These are phyloP conservation scores for Epizoanthus stellaris DNA, from an alignment of 92 coral and sea anemone genomes.

Conservation along the genomic window DNA sequence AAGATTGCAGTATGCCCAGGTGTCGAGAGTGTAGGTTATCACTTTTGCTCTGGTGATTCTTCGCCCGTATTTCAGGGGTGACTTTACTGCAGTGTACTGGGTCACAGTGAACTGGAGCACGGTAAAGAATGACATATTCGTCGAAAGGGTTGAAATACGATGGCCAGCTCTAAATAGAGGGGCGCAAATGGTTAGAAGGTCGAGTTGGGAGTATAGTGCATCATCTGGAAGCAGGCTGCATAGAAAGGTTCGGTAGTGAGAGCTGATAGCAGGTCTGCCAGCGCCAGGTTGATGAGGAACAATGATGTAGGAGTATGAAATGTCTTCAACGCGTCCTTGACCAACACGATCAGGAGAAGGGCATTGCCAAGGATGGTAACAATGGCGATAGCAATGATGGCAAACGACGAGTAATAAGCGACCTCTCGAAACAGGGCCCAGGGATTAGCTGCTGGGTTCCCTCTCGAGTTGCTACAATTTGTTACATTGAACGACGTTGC, in stretches of 20 bases:
- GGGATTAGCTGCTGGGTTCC: not conserved
- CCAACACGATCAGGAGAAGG: constrained; percentile 20
- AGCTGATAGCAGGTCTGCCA: constrained; percentile 40
- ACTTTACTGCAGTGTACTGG: constrained; percentile 35
- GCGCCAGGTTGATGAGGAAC: constrained; percentile 41
- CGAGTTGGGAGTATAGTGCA: constrained; percentile 1
- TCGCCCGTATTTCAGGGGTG: constrained; percentile 50
- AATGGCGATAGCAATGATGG: not conserved
- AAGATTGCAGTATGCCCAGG: constrained; percentile 11
- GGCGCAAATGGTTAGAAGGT: not conserved
- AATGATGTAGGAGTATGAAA: constrained; percentile 44
- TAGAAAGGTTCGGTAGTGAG: constrained; percentile 25
- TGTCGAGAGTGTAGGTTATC: not conserved
- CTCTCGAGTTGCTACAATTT: not conserved
- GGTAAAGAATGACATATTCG: constrained; percentile 31
- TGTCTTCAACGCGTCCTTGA: constrained; percentile 41
- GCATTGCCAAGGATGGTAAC: constrained; percentile 20
- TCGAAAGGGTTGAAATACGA: not conserved
- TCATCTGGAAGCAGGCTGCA: constrained; percentile 34
- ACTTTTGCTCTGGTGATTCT: constrained; percentile 33
- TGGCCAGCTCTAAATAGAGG: not conserved
- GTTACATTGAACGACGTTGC: too few relatives aligned
- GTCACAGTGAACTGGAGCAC: constrained; percentile 37
- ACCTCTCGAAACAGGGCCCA: constrained; percentile 6
- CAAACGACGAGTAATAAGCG: constrained; percentile 28